Evolutionary conservation across 35 echinoderm and acorn worm genomes (phyloP).

Genomic region (Lytechinus variegatus): DNA sequence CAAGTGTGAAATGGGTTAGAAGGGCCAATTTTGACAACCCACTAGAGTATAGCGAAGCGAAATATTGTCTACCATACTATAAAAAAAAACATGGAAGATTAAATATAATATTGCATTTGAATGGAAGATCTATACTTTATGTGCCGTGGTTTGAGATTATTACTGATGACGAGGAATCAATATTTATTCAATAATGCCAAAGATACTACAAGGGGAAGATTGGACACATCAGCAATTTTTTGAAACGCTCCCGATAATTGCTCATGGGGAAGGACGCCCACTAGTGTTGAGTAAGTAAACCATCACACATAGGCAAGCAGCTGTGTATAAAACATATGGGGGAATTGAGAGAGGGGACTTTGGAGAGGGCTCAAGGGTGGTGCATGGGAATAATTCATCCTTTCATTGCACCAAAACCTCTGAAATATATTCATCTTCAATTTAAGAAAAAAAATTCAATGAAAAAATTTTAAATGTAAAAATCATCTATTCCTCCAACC

Average conservation of each 20-base stretch:
- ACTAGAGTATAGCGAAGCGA: neutral
- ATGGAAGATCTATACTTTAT: neutral
- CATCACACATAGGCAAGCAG: neutral
- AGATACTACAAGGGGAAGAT: neutral
- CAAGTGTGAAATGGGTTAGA: no score
- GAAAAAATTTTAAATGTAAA: no score
- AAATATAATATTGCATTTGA: neutral
- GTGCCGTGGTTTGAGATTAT: neutral
- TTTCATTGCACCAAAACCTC: no score
- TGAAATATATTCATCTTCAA: no score
- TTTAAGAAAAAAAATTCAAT: no score
- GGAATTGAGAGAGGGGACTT: no score
- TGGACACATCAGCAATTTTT: neutral
- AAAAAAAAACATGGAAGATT: neutral
- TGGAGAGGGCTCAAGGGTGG: no score
- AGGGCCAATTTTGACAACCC: no score
- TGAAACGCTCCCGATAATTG: neutral
- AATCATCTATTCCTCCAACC: no score
- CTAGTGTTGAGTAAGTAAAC: neutral
- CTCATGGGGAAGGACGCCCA: neutral
- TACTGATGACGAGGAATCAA: neutral
- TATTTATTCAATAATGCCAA: neutral
- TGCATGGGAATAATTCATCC: no score
- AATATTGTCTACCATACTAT: neutral
- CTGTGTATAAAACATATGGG: no score